Base-by-base conservation (phyloP, 1,140 invertebrate genomes). In the Penaeus chinensis region DNA sequence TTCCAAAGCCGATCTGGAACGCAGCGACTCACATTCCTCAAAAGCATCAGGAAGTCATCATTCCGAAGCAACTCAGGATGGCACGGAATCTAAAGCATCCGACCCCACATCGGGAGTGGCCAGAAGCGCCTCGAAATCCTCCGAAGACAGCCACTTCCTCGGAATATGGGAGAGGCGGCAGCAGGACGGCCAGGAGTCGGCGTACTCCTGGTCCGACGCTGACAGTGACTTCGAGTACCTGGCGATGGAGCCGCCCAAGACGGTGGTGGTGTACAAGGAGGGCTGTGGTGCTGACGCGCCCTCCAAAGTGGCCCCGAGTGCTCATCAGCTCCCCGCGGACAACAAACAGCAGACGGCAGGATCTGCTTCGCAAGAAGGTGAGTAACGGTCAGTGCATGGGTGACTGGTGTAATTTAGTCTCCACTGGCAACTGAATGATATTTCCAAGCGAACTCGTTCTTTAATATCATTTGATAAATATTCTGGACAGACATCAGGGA, bases 161-260 rank as follows among this genome's bases (percentile, higher is more conserved):
- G 42, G 81, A n/a, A 19, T 76, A 11, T 66, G 69, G 66, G 89
- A 90, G 65, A n/a, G 16, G 62, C 54, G 78, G 24, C 83, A 18
- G 47, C 37, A 63, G 19, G 87, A 90, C 62, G 89, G 86, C 62
- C 76, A 87, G 32, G 90, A 90, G 54, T 90, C 90, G 20, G 82
- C 82, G 13, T 90, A 90, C 66, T 90, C 90, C 37, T 90, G 90
- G 90, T 89, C 85, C 32, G 90, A 90, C 76, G 90, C 90, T 37
- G 90, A 90, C 65, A 90, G 90, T 74, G 90, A 90, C 47, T 90
- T 90, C 69, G 90, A 90, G 76, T 90, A 66, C 65, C 32, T 89
- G 18, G 80, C 84, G 42, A 62, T 82, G 71, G 63, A 71, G 87
- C 89, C 85, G 18, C 84, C 87, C 24, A 84, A 76, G 79, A 83